Evolutionary conservation across 2,113 vertebrate genomes (phyloP).

Genomic region (Pangasianodon gigas): DNA sequence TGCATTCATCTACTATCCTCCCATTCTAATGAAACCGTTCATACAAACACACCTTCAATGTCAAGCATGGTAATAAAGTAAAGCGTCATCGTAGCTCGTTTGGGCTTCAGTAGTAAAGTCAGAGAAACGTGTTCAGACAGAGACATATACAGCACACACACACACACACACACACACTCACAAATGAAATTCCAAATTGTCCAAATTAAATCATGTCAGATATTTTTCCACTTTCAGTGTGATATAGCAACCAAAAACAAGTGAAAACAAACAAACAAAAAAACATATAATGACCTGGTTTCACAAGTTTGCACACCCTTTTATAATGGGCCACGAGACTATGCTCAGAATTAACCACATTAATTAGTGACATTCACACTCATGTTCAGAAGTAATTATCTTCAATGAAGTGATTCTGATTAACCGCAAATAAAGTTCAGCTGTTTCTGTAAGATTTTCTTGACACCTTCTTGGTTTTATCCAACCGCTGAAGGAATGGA

Average conservation of each 20-base stretch:
- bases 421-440: background rate
- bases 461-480: background rate
- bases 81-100: background rate
- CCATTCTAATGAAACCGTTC: background rate
- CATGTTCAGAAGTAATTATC: background rate
- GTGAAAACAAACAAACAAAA: background rate
- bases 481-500: background rate
- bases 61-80: background rate
- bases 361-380: background rate
- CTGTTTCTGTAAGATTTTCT: background rate
- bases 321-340: background rate
- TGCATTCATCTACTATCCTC: background rate
- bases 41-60: background rate
- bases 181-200: too few species aligned
- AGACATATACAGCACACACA: too few species aligned
- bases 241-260: background rate
- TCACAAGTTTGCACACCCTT: background rate
- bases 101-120: background rate
- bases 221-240: background rate
- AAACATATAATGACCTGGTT: background rate
- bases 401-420: background rate
- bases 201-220: background rate
- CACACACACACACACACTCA: too few species aligned
- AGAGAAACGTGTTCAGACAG: background rate
- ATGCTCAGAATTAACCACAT: background rate